Evolutionary conservation across 2,797 vertebrate genomes (phyloP).

Genomic region (Sebastes kiyomatsui): DNA sequence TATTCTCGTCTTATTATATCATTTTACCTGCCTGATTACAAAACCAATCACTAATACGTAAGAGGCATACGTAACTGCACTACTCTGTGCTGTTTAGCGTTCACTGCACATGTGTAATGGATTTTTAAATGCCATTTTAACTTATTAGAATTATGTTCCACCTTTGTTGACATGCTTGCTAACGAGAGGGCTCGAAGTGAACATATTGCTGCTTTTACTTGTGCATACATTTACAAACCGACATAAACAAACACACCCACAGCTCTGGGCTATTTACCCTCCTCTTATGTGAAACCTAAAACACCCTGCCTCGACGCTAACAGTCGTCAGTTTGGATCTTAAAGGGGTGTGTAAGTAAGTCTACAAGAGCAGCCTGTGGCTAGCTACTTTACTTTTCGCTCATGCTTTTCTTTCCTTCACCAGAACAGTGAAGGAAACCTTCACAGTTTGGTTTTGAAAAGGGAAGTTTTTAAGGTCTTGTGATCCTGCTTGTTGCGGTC

Average conservation of each 20-base stretch:
- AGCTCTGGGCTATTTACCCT: conserved; percentile 25
- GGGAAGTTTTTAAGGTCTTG: not conserved
- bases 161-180: not conserved
- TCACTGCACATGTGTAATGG: not conserved
- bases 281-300: not conserved
- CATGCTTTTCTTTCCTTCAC: not conserved
- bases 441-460: not conserved
- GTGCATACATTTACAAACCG: not conserved
- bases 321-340: not conserved
- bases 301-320: conserved; percentile 2
- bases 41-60: not conserved
- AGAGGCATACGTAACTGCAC: not conserved
- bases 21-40: not conserved
- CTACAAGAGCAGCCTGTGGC: not conserved
- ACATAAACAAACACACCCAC: not conserved
- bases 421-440: not conserved
- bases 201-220: not conserved
- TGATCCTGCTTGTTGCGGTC: not conserved
- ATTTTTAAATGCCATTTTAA: not conserved
- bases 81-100: not conserved
- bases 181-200: not conserved
- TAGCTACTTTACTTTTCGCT: not conserved
- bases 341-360: not conserved
- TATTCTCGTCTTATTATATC: not conserved
- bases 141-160: not conserved